These are phyloP conservation scores for Apodemus sylvaticus DNA, from an alignment of 2,113 vertebrate species.

Conservation along the genomic window DNA sequence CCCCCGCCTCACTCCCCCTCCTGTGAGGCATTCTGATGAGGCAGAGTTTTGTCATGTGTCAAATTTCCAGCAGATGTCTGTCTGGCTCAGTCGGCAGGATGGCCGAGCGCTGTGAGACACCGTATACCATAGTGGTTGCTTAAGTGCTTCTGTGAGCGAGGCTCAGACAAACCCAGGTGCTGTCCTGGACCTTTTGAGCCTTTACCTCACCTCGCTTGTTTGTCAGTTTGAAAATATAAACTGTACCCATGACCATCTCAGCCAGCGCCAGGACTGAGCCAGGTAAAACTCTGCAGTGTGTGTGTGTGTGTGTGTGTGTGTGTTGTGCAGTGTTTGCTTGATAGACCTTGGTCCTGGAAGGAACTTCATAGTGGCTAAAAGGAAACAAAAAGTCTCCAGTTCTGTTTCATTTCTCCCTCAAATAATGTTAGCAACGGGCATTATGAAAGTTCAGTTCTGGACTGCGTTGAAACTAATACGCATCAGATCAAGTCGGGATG, in stretches of 20 bases:
- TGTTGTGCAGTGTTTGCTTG: not conserved
- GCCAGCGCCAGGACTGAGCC: not conserved
- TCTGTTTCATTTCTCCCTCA: not conserved
- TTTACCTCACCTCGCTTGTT: not conserved
- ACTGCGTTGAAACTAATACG: not conserved
- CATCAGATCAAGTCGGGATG: no score
- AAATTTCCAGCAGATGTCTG: slow-evolving; percentile 60
- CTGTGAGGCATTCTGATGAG: slow-evolving; percentile 41
- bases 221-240: slow-evolving; percentile 6
- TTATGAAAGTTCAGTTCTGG: not conserved
- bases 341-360: not conserved
- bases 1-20: not conserved
- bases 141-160: not conserved
- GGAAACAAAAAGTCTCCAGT: not conserved
- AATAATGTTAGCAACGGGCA: not conserved
- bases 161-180: not conserved
- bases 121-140: not conserved
- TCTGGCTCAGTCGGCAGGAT: slow-evolving; percentile 62
- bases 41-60: slow-evolving; percentile 57
- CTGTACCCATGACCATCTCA: not conserved
- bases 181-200: not conserved
- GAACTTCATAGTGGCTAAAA: not conserved
- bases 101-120: not conserved
- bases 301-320: no score
- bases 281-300: no score